Percentiles rank a stretch among this genome's conserved stretches.
Conservation (phyloP, 2,113 vertebrate genomes). For the Fukomys damarensis region DNA sequence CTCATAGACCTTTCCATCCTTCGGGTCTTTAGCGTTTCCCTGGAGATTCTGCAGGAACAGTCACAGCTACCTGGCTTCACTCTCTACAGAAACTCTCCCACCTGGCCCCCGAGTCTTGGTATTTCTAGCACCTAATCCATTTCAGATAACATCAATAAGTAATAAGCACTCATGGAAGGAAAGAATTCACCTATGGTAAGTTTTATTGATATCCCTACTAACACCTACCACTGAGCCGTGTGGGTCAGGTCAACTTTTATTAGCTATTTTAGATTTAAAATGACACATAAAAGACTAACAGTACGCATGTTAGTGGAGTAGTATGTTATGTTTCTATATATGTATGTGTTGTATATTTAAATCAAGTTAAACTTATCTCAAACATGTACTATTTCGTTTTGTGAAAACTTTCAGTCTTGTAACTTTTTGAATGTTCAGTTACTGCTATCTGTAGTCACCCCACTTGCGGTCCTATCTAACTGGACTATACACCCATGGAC, state of each 20-base stretch:
- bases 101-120: background rate
- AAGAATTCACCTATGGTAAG: background rate
- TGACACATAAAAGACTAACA: background rate
- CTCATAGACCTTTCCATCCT: background rate
- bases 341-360: background rate
- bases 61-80: no score
- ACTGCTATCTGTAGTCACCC: background rate
- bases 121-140: background rate
- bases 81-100: no score
- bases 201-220: background rate
- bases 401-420: background rate
- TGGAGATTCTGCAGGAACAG: background rate
- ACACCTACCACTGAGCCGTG: background rate
- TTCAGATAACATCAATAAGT: background rate
- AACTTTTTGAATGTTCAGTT: background rate
- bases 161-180: background rate
- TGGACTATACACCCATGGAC: background rate
- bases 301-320: background rate
- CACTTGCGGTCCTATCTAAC: background rate
- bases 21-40: background rate
- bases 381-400: background rate
- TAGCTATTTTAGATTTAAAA: background rate
- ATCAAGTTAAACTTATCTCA: background rate
- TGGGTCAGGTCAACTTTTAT: background rate
- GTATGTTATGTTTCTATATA: background rate